Conservation (phyloP, 2,113 vertebrate species). For the Calyptommatus sinebrachiatus region DNA sequence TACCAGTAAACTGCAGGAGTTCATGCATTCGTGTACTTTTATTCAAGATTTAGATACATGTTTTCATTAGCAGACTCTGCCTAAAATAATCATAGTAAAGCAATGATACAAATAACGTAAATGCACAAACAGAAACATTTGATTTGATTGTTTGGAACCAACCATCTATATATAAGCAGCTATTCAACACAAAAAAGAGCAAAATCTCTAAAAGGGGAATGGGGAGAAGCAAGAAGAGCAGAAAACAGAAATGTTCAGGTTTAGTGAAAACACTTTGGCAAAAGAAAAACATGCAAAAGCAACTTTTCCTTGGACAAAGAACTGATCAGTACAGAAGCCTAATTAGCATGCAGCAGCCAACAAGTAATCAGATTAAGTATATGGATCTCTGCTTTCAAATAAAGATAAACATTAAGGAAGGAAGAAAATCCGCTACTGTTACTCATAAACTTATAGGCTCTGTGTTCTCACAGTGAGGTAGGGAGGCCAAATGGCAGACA, state of each 20-base stretch:
- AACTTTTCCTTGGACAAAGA: neutral
- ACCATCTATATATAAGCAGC: neutral
- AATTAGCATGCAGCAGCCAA: neutral
- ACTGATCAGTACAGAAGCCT: neutral
- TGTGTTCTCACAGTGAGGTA: neutral
- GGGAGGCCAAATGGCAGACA: neutral
- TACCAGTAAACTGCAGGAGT: no score
- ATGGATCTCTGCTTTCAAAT: neutral
- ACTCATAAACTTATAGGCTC: neutral
- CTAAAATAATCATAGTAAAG: slow-evolving; percentile 44
- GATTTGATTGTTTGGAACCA: neutral
- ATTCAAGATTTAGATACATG: neutral
- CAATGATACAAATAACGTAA: slow-evolving; percentile 19
- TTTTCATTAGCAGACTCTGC: slow-evolving; percentile 42
- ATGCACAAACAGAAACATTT: neutral
- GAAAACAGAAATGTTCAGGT: neutral
- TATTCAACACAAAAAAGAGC: neutral
- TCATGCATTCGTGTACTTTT: no score
- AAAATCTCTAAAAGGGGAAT: neutral
- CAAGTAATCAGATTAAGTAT: neutral
- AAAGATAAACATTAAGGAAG: neutral
- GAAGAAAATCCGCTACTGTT: neutral
- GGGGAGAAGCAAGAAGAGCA: neutral
- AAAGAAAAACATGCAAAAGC: neutral
- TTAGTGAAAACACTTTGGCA: neutral